Conservation (phyloP, 2,888 invertebrate genomes). For the Tenthredo amoena region DNA sequence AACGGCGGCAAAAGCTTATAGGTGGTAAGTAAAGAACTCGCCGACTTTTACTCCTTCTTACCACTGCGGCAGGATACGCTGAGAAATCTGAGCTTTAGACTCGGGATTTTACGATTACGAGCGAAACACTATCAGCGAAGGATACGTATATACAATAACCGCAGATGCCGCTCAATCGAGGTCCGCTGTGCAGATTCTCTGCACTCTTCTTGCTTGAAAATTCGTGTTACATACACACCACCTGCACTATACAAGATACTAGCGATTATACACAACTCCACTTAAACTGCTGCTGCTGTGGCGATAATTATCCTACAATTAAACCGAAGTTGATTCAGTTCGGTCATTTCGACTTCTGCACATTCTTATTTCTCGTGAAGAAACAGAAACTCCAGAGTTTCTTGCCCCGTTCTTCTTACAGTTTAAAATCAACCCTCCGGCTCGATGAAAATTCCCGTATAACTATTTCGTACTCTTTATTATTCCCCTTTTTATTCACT, state of each 20-base stretch:
- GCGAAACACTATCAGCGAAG: conserved; percentile 62
- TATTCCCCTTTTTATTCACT: neutral
- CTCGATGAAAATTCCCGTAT: neutral
- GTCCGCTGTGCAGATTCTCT: neutral
- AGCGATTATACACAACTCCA: conserved; percentile 10
- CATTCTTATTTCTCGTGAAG: neutral
- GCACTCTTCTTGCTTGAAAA: neutral
- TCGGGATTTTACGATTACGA: conserved; percentile 65
- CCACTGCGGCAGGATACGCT: neutral
- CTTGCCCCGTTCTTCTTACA: neutral
- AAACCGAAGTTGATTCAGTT: neutral
- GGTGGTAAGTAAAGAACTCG: conserved; percentile 11
- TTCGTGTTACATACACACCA: neutral
- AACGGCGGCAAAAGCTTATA: conserved; percentile 42
- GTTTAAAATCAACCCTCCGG: neutral
- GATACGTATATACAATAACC: neutral
- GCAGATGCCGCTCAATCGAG: neutral
- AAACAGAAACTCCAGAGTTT: neutral
- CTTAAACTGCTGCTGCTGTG: neutral
- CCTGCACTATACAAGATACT: neutral
- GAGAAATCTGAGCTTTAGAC: conserved; percentile 2
- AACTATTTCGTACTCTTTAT: neutral
- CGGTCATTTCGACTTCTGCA: conserved; percentile 3
- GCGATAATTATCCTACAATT: conserved; percentile 33
- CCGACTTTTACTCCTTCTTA: neutral